Percentiles rank a stretch among this genome's conserved stretches.
phyloP scores from a whole-genome alignment of 2,888 invertebrate genomes.

The Luperina nickerlii region DNA sequence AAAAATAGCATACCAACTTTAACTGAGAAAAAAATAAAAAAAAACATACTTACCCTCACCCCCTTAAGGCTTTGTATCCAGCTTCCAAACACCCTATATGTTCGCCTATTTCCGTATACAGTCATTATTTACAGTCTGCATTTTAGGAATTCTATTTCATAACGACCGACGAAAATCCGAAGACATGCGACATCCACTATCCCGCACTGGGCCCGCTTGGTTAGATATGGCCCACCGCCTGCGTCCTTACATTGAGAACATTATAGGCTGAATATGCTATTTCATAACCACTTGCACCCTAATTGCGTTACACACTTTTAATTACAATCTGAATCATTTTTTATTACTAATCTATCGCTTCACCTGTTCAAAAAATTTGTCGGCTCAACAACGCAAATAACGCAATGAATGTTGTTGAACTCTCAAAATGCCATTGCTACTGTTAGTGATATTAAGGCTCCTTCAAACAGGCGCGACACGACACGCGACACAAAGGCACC shows the following conservation, averaged over 20 bases:
- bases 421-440: background rate
- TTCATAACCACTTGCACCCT: too few relatives aligned
- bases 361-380: background rate
- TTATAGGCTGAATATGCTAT: too few relatives aligned
- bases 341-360: background rate
- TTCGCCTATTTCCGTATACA: constrained; percentile 43
- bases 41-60: too few relatives aligned
- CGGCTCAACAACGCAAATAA: background rate
- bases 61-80: too few relatives aligned
- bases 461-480: too few relatives aligned
- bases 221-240: too few relatives aligned
- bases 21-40: too few relatives aligned
- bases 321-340: too few relatives aligned
- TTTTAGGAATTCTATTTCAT: constrained; percentile 13
- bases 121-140: constrained; percentile 8
- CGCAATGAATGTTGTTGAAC: background rate
- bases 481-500: too few relatives aligned
- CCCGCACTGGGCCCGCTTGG: background rate
- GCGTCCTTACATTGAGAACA: too few relatives aligned
- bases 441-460: background rate
- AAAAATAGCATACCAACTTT: too few relatives aligned
- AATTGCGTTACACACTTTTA: too few relatives aligned
- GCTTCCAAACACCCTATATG: background rate
- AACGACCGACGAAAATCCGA: background rate
- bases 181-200: background rate